Conservation (phyloP, 1,140 invertebrate genomes). For the Apolygus lucorum region DNA sequence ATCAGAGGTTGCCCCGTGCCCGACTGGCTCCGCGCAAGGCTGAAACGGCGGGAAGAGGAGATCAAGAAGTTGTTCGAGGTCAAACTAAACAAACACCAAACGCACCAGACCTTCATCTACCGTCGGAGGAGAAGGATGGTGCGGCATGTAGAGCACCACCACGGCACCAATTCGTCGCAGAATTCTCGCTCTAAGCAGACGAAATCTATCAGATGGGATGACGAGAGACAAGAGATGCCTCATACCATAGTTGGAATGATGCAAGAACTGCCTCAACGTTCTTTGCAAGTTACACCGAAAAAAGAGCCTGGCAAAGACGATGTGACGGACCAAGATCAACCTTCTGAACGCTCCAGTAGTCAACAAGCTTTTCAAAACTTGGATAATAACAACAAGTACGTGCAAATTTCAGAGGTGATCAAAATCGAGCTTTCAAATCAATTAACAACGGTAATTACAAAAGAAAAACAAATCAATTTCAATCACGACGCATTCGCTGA, state of each 20-base stretch:
- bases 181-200: background rate
- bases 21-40: constrained; percentile 27
- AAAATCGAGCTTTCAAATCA: constrained; percentile 26
- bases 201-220: constrained; percentile 22
- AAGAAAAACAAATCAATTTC: constrained; percentile 25
- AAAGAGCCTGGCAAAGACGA: background rate
- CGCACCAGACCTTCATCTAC: constrained; percentile 18
- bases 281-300: background rate
- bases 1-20: constrained; percentile 30
- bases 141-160: background rate
- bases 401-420: constrained; percentile 24
- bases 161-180: background rate
- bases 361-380: background rate
- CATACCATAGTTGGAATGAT: constrained; percentile 14
- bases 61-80: constrained; percentile 29
- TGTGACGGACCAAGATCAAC: background rate
- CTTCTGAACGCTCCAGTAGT: background rate
- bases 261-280: background rate
- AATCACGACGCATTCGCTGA: constrained; percentile 9
- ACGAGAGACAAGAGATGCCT: background rate
- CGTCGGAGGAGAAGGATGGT: constrained; percentile 18
- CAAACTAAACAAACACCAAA: constrained; percentile 22
- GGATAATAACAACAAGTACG: constrained; percentile 8
- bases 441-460: constrained; percentile 21
- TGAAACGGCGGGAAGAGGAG: constrained; percentile 28